Percentiles rank a stretch among this genome's conserved stretches.
Evolutionary conservation across 2,888 invertebrate species (phyloP).

Genomic region (Camptogramma bilineatum): DNA sequence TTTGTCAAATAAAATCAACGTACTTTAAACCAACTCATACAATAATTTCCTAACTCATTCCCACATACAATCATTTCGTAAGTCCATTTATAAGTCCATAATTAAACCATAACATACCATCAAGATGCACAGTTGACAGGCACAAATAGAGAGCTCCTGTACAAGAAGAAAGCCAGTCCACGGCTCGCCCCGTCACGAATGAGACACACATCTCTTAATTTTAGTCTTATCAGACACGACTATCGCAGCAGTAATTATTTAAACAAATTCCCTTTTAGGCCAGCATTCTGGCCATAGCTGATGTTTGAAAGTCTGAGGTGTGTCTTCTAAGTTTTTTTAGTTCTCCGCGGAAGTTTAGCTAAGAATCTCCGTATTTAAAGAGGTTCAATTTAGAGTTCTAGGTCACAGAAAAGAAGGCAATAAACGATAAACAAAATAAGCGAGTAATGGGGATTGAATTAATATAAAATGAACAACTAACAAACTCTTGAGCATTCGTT

Average conservation of each 20-base stretch:
- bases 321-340: background rate
- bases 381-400: no score
- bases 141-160: conserved; percentile 40
- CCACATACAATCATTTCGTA: no score
- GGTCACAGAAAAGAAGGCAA: no score
- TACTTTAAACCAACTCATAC: no score
- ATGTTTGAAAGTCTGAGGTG: background rate
- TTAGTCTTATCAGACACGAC: conserved; percentile 73
- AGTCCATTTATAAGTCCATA: conserved; percentile 2
- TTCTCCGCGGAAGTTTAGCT: no score
- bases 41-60: no score
- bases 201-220: conserved; percentile 71
- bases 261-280: conserved; percentile 59
- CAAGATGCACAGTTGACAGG: conserved; percentile 47
- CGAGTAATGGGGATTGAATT: no score
- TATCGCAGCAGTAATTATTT: conserved; percentile 69
- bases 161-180: conserved; percentile 50
- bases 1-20: no score
- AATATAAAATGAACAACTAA: no score
- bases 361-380: no score
- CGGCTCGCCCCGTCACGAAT: conserved; percentile 58
- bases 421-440: no score
- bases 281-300: conserved; percentile 22
- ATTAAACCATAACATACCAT: conserved; percentile 42
- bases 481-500: no score